Evolutionary conservation across 2,888 invertebrate species (phyloP).

Genomic region (Rhogogaster chlorosoma): DNA sequence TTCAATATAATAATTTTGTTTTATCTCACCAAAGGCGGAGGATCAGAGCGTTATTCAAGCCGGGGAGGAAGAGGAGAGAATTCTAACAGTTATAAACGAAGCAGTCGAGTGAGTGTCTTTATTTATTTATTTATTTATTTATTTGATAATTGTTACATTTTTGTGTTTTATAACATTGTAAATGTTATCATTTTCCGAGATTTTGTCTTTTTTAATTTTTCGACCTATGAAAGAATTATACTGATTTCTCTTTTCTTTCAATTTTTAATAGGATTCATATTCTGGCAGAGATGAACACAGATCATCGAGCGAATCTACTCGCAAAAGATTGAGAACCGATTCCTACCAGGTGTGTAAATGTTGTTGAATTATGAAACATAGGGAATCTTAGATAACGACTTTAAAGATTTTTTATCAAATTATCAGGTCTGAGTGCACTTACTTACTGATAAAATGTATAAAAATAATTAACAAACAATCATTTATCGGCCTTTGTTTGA

Average conservation of each 20-base stretch:
- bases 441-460: not conserved
- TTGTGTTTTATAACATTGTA: no score
- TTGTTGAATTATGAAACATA: not conserved
- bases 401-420: conserved; percentile 12
- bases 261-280: conserved; percentile 69
- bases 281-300: conserved; percentile 73
- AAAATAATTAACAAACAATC: not conserved
- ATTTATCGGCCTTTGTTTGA: not conserved
- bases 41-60: conserved; percentile 72
- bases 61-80: conserved; percentile 73
- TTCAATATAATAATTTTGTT: not conserved
- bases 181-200: not conserved
- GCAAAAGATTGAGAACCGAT: conserved; percentile 73
- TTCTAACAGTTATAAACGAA: conserved; percentile 73
- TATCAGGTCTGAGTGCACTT: conserved; percentile 38
- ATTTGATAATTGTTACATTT: no score
- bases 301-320: conserved; percentile 71
- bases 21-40: conserved; percentile 56
- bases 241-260: not conserved
- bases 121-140: not conserved
- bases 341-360: conserved; percentile 73
- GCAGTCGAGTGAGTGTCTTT: conserved; percentile 69
- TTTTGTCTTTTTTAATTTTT: conserved; percentile 21
- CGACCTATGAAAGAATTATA: not conserved
- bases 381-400: not conserved